These are phyloP conservation scores for Microtus pennsylvanicus DNA, from an alignment of 2,113 vertebrate genomes.

Conservation along the genomic window DNA sequence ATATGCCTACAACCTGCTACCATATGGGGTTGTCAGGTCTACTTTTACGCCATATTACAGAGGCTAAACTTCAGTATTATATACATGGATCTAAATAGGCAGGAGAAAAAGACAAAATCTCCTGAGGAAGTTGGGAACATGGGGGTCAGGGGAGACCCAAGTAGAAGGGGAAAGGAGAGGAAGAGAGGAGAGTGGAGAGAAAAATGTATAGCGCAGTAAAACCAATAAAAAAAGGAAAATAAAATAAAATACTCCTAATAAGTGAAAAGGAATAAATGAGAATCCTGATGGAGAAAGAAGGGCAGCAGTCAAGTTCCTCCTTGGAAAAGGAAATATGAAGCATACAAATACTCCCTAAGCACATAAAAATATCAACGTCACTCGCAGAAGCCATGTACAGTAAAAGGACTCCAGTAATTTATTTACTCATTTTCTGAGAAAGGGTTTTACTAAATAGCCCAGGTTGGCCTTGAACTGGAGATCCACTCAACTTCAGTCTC, in stretches of 20 bases:
- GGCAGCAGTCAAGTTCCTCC: background rate
- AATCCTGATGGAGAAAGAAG: background rate
- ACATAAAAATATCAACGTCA: background rate
- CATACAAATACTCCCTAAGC: background rate
- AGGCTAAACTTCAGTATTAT: background rate
- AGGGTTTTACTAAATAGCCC: background rate
- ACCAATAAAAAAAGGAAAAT: too few relatives aligned
- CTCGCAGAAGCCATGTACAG: background rate
- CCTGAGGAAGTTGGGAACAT: too few relatives aligned
- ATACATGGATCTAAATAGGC: too few relatives aligned
- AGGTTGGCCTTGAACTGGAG: background rate
- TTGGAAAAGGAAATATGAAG: background rate
- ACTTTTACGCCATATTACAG: background rate
- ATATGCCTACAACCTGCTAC: background rate
- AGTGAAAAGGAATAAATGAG: constrained; percentile 28
- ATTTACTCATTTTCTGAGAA: background rate
- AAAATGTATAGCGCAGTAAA: too few relatives aligned
- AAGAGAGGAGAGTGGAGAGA: too few relatives aligned
- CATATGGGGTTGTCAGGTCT: too few relatives aligned
- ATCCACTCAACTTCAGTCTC: background rate
- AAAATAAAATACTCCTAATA: constrained; percentile 26
- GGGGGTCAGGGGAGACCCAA: too few relatives aligned
- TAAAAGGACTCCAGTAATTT: background rate
- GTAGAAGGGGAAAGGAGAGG: too few relatives aligned
- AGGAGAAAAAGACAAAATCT: too few relatives aligned